Evolutionary conservation across 2,113 vertebrate genomes (phyloP).

Genomic region (Xiphorhynchus elegans): DNA sequence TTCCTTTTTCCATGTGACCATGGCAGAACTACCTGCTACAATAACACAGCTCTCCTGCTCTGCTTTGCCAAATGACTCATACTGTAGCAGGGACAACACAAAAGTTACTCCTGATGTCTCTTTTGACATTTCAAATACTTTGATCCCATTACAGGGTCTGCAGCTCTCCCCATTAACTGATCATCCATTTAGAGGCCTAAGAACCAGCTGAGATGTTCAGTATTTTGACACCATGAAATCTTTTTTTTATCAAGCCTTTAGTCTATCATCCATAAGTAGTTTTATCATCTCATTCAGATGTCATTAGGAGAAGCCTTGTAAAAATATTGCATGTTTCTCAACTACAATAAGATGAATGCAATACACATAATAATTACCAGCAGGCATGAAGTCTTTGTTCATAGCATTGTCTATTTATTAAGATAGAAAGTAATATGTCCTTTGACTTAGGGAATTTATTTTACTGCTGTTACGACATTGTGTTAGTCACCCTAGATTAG

Average conservation of each 20-base stretch:
- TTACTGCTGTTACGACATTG: not conserved
- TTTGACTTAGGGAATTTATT: not conserved
- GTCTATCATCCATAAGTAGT: not conserved
- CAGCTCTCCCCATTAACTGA: not conserved
- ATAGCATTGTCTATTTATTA: not conserved
- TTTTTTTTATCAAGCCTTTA: not conserved
- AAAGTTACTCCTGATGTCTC: not conserved
- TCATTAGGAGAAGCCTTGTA: not conserved
- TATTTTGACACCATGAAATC: not conserved
- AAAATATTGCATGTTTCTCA: not conserved
- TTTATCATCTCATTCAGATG: not conserved
- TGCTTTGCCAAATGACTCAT: not conserved
- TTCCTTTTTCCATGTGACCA: not conserved
- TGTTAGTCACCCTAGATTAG: not conserved
- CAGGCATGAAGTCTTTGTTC: not conserved
- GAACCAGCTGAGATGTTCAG: not conserved
- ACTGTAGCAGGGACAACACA: not conserved
- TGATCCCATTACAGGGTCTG: not conserved
- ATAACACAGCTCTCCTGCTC: not conserved
- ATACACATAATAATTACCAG: not conserved
- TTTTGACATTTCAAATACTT: not conserved
- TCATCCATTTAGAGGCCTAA: not conserved
- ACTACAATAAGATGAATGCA: not conserved
- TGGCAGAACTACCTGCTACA: rapidly evolving
- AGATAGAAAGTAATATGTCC: not conserved